Percentiles rank a stretch among this genome's conserved stretches.
Conservation (phyloP, 2,113 vertebrate genomes). For the Progne subis region DNA sequence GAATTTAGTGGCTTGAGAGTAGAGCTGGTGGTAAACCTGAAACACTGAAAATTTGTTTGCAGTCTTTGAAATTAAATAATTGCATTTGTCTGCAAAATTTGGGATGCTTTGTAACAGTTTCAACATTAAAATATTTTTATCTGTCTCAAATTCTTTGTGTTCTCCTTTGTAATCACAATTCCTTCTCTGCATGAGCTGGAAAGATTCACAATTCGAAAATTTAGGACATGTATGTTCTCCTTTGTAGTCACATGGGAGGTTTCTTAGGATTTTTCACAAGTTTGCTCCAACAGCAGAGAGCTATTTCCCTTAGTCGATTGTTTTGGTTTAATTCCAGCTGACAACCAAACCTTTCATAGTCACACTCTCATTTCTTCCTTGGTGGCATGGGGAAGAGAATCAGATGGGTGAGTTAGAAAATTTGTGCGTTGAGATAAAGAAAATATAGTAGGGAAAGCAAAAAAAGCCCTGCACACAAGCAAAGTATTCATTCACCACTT, state of each 20-base stretch:
- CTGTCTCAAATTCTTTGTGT: not conserved
- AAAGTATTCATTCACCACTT: not conserved
- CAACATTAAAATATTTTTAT: not conserved
- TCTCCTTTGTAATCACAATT: not conserved
- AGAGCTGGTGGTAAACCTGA: not conserved
- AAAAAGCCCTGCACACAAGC: not conserved
- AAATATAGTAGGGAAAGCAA: not conserved
- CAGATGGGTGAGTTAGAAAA: not conserved
- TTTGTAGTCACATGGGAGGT: not conserved
- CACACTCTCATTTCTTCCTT: not conserved
- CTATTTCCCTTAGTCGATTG: not conserved
- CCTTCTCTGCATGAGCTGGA: not conserved
- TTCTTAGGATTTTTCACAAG: not conserved
- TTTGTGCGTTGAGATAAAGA: not conserved
- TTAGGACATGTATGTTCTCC: not conserved
- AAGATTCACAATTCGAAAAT: not conserved
- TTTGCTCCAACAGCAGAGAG: not conserved
- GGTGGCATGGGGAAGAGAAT: not conserved
- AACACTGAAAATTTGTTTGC: not conserved
- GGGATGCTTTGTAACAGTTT: not conserved
- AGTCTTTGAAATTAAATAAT: not conserved
- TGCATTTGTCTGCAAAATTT: not conserved
- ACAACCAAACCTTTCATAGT: not conserved
- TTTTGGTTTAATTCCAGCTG: not conserved
- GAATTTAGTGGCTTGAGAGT: not conserved